Evolutionary conservation across 37 sponge, comb jelly and placozoan species (phyloP).

Genomic region (Cladorhizidae sp.): DNA sequence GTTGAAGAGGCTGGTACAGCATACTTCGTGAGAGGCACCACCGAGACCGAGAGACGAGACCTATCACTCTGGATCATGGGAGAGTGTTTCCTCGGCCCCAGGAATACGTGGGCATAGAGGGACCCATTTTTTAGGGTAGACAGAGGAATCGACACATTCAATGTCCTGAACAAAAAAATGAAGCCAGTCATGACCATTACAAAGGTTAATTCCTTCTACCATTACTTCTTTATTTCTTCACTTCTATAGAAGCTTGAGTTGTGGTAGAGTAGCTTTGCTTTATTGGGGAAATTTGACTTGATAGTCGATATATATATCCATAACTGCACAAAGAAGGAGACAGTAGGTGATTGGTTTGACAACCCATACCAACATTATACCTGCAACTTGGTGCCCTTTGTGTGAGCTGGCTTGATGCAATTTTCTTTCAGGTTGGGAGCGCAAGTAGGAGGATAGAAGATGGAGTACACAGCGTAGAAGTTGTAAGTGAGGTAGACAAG

Average conservation of each 20-base stretch:
- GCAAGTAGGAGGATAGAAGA: slow-evolving; percentile 60
- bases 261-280: slow-evolving; percentile 5
- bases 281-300: slow-evolving; percentile 9
- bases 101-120: slow-evolving; percentile 67
- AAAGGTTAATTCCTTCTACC: background rate
- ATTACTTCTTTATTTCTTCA: slow-evolving; percentile 28
- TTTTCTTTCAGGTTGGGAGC: background rate
- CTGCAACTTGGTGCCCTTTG: slow-evolving; percentile 19
- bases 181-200: background rate
- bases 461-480: slow-evolving; percentile 31
- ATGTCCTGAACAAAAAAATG: slow-evolving; percentile 14
- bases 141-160: slow-evolving; percentile 73
- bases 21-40: slow-evolving; percentile 62
- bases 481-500: slow-evolving; percentile 42
- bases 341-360: background rate
- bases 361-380: slow-evolving; percentile 10
- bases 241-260: background rate
- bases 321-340: slow-evolving; percentile 22
- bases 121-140: slow-evolving; percentile 72
- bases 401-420: slow-evolving; percentile 48
- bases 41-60: background rate
- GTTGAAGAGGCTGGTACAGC: slow-evolving; percentile 33
- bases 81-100: slow-evolving; percentile 41
- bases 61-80: background rate
- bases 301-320: slow-evolving; percentile 25